Evolutionary conservation across 2,797 vertebrate species (phyloP), one percentile per base, ranked within the genome.

Genomic region (Margarornis squamiger): DNA sequence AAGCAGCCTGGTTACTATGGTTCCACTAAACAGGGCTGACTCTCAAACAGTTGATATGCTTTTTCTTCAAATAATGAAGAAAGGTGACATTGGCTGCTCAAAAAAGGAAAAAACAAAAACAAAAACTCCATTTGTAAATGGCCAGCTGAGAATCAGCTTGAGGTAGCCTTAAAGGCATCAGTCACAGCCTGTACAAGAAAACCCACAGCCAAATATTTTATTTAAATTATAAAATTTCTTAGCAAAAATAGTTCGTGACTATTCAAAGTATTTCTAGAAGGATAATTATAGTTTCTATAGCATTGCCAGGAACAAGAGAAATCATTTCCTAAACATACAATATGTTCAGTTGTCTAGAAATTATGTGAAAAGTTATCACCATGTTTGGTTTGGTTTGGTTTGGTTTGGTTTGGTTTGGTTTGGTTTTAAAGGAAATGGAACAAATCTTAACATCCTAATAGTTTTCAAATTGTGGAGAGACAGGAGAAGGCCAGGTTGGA

Each of bases 341-440:
- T 52, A 10, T 19, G 3, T 58, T 9, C 5, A 3, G 1, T 72
- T 92, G 68, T 75, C 34, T 65, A 78, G 27, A 78, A 88, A 52
- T 41, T 0, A 39, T 14, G 3, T 32, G 9, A 90, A 75, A 84
- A n/a, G 18, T 6, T 66, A 58, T 74, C 14, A 45, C 1, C 0
- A 17, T 54, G 57, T 41, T 45, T 45, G 19, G 41, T 45, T 43
- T 43, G 9, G 43, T 43, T 43, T 19, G 19, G 43, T 43, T 43
- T 43, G 17, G 17, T 43, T 43, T 43, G 6, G 39, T 43, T 43
- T 43, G 9, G 43, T 43, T 43, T 19, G 17, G 43, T 43, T 45
- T 45, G 19, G 19, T 45, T 45, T 45, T 45, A 19, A 45, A 38
- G 7, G 4, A 66, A 58, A 49, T 34, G 3, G 23, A 74, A 68